A percentile compares a stretch with the other conserved stretches of the same genome.
Evolutionary conservation across 2,797 vertebrate species (phyloP).

Genomic region (Eospalax fontanierii): DNA sequence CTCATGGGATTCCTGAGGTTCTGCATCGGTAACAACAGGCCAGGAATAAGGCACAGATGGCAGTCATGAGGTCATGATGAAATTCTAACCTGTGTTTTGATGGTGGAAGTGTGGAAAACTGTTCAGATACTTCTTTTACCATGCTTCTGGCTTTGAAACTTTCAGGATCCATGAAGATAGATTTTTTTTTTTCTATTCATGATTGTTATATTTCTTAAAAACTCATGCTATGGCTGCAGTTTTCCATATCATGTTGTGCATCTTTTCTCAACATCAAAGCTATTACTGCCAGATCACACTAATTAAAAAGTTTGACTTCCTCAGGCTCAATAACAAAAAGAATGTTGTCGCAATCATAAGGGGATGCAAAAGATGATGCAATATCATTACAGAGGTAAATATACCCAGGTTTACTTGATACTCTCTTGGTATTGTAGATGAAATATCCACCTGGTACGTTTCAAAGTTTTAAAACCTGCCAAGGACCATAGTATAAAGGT

Average conservation of each 20-base stretch:
- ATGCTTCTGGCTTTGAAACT: not conserved
- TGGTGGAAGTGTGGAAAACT: not conserved
- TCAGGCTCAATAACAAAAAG: not conserved
- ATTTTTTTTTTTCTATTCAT: not conserved
- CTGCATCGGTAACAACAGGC: not conserved
- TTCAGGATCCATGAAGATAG: not conserved
- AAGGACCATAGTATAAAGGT: not conserved
- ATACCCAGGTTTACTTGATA: not conserved
- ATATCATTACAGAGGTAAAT: not conserved
- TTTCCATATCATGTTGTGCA: not conserved
- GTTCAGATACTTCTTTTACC: not conserved
- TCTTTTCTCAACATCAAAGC: constrained; percentile 14
- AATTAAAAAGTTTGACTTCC: not conserved
- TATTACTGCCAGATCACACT: constrained; percentile 5
- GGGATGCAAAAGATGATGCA: not conserved
- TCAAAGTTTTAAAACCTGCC: not conserved
- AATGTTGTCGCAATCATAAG: not conserved
- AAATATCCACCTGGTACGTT: not conserved
- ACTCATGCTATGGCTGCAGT: not conserved
- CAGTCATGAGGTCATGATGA: too few relatives aligned
- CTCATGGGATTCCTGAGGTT: not conserved
- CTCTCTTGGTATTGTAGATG: not conserved
- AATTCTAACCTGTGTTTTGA: not conserved
- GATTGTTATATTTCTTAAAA: not conserved
- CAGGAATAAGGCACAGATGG: not conserved